Evolutionary conservation across 2,113 vertebrate species (phyloP).

Genomic region (Chascanopsetta lugubris): DNA sequence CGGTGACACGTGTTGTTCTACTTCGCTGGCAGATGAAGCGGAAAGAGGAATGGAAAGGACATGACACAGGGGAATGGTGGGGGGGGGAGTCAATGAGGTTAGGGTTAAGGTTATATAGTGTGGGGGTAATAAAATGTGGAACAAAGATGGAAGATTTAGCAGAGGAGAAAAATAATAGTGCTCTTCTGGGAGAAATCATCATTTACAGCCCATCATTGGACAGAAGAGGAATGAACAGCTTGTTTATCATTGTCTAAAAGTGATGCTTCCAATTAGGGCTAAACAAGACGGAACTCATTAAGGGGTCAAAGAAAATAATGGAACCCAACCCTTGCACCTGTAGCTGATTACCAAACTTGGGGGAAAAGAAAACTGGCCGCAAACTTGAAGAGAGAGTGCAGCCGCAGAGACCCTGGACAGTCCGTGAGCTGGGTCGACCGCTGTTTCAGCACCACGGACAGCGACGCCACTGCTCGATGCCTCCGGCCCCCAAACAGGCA

Average conservation of each 20-base stretch:
- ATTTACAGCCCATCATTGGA: too few species aligned
- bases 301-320: neutral
- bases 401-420: conserved; percentile 16
- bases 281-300: neutral
- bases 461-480: conserved; percentile 10
- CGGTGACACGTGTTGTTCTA: neutral
- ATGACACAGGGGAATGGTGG: conserved; percentile 3
- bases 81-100: conserved; percentile 52
- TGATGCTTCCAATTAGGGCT: conserved; percentile 20
- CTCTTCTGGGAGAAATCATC: conserved; percentile 55
- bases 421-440: neutral
- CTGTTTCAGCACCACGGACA: conserved; percentile 53
- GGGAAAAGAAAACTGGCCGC: neutral
- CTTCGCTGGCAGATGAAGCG: conserved; percentile 14
- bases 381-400: neutral
- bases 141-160: conserved; percentile 53
- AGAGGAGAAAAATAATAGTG: conserved; percentile 49
- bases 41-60: conserved; percentile 28
- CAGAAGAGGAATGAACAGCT: too few species aligned
- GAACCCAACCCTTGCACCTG: neutral
- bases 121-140: conserved; percentile 49
- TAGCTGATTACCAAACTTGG: neutral
- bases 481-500: conserved; percentile 30
- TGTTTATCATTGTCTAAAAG: too few species aligned
- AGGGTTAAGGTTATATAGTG: too few species aligned